Evolutionary conservation across 2,113 vertebrate genomes (phyloP), one percentile per base, ranked within the genome.

Genomic region (Calyptommatus sinebrachiatus): DNA sequence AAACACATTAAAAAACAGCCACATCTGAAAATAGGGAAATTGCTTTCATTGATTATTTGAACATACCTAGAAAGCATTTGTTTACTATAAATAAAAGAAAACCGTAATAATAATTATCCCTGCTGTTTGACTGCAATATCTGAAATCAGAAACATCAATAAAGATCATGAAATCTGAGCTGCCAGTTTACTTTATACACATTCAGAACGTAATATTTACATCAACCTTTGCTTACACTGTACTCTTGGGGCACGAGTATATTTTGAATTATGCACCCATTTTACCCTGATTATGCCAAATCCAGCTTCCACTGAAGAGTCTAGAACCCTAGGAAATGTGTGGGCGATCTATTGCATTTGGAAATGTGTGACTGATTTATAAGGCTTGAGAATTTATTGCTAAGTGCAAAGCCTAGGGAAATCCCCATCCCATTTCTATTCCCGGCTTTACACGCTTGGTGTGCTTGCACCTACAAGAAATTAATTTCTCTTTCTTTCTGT

Each of bases 401-500:
- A 62, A 69, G 66, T 67, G 31, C 26, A 18, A 83, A 70, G 35
- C 18, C 71, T 45, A 83, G 76, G 71, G 65, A 50, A 78, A 83
- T 76, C 63, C 45, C 57, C 67, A 65, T 71, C 68, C 1, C n/a
- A 57, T 62, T 9, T 65, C 41, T 20, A 11, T 65, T 70, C 20
- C 24, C 20, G 31, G 16, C 46, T 61, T 46, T 61, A 46, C 73
- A 81, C 63, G 24, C 63, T 83, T 68, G 70, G 57, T 35, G 79
- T 18, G 1, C 74, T 83, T 67, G 41, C 65, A 50, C 28, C 41
- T 73, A 69, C 63, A 81, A 10, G 74, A 85, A 83, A 73, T 69
- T 75, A 78, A 68, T 68, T 73, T 45, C 65, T 16, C 57, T 53
- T 80, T 31, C 22, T 29, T 48, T 28, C 31, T 62, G 72, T 76